Base-by-base conservation (phyloP, 2,797 vertebrate species). In the Bufotes viridis region DNA sequence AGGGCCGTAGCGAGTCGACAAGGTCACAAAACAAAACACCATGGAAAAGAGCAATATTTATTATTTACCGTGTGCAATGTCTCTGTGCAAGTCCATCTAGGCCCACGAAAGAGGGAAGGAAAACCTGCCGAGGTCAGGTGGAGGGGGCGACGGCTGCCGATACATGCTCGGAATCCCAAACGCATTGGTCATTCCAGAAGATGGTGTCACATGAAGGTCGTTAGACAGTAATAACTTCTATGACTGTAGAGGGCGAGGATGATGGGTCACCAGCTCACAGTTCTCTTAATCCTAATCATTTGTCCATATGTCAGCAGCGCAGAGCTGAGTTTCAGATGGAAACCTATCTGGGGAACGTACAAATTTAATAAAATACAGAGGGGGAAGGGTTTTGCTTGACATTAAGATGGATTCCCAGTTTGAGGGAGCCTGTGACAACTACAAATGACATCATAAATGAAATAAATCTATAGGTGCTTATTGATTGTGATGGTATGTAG, bases 151-250 rank as follows among this genome's bases (percentile, higher is more conserved):
- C 9, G 20, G n/a, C 14, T n/a, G 74, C 13, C 60, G 58, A 22
- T 24, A 20, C n/a, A 8, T 24, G 17, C 51, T 55, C 22, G 2
- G 63, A 24, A 24, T 60, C 85, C 69, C 55, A 22, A 26, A 84
- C 17, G 75, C 26, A 70, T 84, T 80, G 82, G 76, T 63, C 82
- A 80, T 78, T 80, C 70, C 15, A 26, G 72, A 69, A 20, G 14
- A 24, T 20, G 18, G 57, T 88, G 81, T 88, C 81, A 72, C 78
- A 51, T 80, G 72, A 88, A 88, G 87, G 82, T 88, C 34, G 65
- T 88, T 84, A 88, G 82, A 26, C 55, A 84, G 63, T 85, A 85
- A 88, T 88, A 78, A 88, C 83, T 83, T 85, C 76, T 51, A 57
- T 60, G 75, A 72, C 67, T 80, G 65, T 85, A 53, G 12, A 61